Conservation (phyloP, 2,888 invertebrate species). For the Dysmachus trigonus region DNA sequence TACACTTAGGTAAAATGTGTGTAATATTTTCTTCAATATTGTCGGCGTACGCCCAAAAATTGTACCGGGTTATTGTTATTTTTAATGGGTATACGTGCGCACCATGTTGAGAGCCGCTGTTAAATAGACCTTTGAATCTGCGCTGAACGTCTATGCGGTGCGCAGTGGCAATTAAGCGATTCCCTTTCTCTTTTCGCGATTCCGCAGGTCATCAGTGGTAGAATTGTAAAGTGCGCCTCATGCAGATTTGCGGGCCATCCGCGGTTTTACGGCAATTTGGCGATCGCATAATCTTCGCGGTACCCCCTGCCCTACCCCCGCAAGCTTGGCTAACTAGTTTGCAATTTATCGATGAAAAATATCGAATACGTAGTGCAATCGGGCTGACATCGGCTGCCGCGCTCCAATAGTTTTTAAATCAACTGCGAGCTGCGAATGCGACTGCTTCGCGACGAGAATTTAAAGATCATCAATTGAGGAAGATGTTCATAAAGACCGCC, state of each 20-base stretch:
- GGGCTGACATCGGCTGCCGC: no score
- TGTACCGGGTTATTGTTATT: not conserved
- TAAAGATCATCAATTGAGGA: constrained; percentile 18
- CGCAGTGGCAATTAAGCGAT: not conserved
- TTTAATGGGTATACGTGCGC: not conserved
- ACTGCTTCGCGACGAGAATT: not conserved
- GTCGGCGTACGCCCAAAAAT: no score
- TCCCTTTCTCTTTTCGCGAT: constrained; percentile 46
- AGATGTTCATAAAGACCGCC: not conserved
- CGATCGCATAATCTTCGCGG: not conserved
- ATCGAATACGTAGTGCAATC: not conserved
- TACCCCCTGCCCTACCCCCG: not conserved
- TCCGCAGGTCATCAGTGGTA: not conserved
- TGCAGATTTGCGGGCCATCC: not conserved
- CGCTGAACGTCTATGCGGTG: not conserved
- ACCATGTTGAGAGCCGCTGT: not conserved
- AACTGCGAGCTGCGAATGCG: no score
- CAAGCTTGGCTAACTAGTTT: not conserved
- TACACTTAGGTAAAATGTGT: no score
- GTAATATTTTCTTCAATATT: no score
- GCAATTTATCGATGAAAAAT: not conserved
- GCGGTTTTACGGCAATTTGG: not conserved
- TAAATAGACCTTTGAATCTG: not conserved
- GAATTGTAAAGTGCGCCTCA: not conserved
- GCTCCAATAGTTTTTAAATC: no score